A percentile compares a stretch with the other conserved stretches of the same genome.
phyloP scores from a whole-genome alignment of 2,113 vertebrate genomes.

The Archilochus colubris region DNA sequence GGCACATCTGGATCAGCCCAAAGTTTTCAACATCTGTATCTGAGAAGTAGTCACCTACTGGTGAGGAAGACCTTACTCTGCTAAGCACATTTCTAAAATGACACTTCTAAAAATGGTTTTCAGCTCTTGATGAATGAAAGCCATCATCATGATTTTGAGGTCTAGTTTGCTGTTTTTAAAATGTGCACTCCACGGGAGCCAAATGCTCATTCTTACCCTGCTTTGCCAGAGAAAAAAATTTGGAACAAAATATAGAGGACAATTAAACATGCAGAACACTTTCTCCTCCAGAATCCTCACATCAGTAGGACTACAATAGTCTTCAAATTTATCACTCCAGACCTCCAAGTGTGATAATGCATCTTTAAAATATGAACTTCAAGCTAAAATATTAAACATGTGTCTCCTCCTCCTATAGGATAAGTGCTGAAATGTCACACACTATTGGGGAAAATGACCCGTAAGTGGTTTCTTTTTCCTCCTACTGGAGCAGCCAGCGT shows the following conservation, averaged over 20 bases:
- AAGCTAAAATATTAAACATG: constrained; percentile 75
- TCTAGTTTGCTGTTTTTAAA: constrained; percentile 26
- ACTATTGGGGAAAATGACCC: constrained; percentile 78
- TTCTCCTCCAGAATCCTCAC: constrained; percentile 45
- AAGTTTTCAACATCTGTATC: constrained; percentile 19
- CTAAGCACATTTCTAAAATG: constrained; percentile 33
- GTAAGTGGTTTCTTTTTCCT: constrained; percentile 69
- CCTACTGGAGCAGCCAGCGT: constrained; percentile 80
- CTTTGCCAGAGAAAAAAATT: neutral
- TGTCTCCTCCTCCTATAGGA: constrained; percentile 59
- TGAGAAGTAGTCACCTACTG: neutral
- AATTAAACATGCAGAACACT: constrained; percentile 37
- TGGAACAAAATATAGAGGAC: neutral
- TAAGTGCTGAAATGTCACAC: constrained; percentile 73
- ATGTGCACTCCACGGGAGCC: constrained; percentile 7
- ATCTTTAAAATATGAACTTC: constrained; percentile 75
- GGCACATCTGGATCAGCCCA: neutral
- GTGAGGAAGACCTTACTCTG: constrained; percentile 21
- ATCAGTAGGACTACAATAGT: constrained; percentile 45
- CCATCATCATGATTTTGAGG: neutral
- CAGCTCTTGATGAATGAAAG: constrained; percentile 36
- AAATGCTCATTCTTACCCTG: constrained; percentile 9
- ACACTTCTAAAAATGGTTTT: constrained; percentile 35
- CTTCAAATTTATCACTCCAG: constrained; percentile 67
- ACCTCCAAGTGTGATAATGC: constrained; percentile 71